Evolutionary conservation across 1,140 invertebrate genomes (phyloP), one percentile per base, ranked within the genome.

Genomic region (Eciton burchellii): DNA sequence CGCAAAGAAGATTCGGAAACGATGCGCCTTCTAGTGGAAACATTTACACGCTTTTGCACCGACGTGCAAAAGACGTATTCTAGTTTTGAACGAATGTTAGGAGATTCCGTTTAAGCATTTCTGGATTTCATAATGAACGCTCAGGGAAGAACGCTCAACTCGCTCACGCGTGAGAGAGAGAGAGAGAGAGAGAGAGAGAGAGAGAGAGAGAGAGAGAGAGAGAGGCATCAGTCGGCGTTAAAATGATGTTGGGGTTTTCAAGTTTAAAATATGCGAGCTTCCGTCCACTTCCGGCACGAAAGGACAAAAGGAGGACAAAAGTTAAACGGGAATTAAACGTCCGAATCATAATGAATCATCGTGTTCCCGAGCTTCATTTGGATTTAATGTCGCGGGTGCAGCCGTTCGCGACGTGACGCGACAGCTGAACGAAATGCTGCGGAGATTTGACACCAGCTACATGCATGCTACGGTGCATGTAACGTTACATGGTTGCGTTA

Each of bases 201-300:
- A n/a, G n/a, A n/a, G n/a, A n/a, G n/a, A n/a, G n/a, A n/a, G n/a
- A n/a, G n/a, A n/a, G n/a, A n/a, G n/a, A n/a, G n/a, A n/a, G n/a
- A n/a, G n/a, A n/a, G n/a, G n/a, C 41, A 56, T 79, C 49, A 26
- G 74, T 47, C 62, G 21, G 43, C 35, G 26, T 68, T 77, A 57
- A 45, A 79, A 56, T 57, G 56, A 26, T n/a, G 14, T 73, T 60
- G 45, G n/a, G 12, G 3, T 26, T 41, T 35, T 0, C 26, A 5
- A 43, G n/a, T 57, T 29, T 35, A 35, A 56, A 79, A 70, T 29
- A 29, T 21, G 35, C 41, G 14, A 49, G n/a, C 14, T 35, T 43
- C 62, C 2, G 12, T 0, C 26, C 52, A n/a, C 24, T 47, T n/a
- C n/a, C 43, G 12, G 19, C 16, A 11, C n/a, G n/a, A 56, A 9